Percentiles rank a stretch among this genome's conserved stretches.
Conservation (phyloP, 2,797 vertebrate genomes). For the Eospalax fontanierii region DNA sequence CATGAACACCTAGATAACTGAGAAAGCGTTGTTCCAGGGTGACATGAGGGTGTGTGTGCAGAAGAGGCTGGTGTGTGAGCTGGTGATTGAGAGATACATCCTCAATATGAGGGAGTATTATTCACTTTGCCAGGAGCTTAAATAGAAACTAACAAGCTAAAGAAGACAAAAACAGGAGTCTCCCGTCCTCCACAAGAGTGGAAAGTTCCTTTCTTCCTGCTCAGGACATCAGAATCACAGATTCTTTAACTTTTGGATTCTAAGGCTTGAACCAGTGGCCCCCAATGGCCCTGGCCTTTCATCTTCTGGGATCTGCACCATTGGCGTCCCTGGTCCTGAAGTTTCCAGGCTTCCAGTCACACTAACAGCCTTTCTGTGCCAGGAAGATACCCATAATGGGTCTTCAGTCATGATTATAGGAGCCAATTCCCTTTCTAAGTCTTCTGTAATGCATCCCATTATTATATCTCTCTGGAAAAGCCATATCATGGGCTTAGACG, state of each 20-base stretch:
- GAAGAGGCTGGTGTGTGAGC: background rate
- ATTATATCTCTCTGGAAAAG: too few relatives aligned
- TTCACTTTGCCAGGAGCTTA: background rate
- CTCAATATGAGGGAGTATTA: background rate
- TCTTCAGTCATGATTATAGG: background rate
- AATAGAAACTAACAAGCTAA: background rate
- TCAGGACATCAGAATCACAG: background rate
- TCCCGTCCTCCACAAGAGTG: too few relatives aligned
- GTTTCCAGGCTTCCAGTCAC: background rate
- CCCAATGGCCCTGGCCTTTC: background rate
- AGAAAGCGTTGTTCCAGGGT: background rate
- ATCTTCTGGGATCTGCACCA: background rate
- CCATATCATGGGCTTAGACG: background rate
- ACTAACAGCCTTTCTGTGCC: background rate
- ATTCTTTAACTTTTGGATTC: background rate
- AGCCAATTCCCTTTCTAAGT: background rate
- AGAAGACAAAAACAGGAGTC: background rate
- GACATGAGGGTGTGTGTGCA: background rate
- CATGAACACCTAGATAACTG: background rate
- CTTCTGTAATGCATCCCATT: too few relatives aligned
- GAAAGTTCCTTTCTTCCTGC: too few relatives aligned
- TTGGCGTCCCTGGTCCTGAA: background rate
- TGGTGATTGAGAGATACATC: background rate
- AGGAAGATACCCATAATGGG: background rate
- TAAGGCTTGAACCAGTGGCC: background rate